A percentile compares a stretch with the other conserved stretches of the same genome.
phyloP scores from a whole-genome alignment of 2,113 vertebrate genomes.

The Chunga burmeisteri region DNA sequence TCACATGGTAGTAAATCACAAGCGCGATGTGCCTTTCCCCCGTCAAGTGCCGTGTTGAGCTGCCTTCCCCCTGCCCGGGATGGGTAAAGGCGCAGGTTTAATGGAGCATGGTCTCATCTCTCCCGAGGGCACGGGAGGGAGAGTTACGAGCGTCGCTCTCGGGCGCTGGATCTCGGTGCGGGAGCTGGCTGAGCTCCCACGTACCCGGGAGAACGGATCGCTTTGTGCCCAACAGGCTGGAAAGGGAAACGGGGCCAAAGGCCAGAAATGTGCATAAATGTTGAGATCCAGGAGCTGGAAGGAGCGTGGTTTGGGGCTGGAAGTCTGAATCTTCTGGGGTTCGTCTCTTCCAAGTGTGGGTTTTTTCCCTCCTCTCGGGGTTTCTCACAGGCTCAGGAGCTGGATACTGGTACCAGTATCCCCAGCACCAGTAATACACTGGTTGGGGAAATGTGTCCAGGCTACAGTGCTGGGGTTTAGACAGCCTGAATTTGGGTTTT shows the following conservation, averaged over 20 bases:
- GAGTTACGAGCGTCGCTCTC: accelerated
- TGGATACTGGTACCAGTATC: background rate
- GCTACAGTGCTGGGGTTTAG: background rate
- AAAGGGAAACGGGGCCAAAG: background rate
- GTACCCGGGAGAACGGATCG: background rate
- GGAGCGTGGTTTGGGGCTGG: background rate
- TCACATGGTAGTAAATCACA: accelerated
- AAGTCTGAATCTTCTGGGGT: background rate
- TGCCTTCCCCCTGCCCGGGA: background rate
- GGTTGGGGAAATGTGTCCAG: accelerated
- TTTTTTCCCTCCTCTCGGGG: background rate
- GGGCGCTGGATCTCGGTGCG: background rate
- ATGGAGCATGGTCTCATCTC: background rate
- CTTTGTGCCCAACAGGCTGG: conserved; percentile 16
- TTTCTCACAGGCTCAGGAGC: background rate
- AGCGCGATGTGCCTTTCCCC: background rate
- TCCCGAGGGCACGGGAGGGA: background rate
- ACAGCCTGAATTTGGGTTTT: background rate
- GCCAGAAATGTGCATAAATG: background rate
- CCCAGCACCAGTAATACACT: background rate
- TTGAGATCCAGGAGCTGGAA: background rate
- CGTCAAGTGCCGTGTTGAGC: accelerated
- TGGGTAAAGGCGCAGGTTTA: background rate
- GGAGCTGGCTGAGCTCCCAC: background rate
- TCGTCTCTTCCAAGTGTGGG: background rate